Conservation (phyloP, 2,113 vertebrate genomes). For the Diphyllodes magnificus region DNA sequence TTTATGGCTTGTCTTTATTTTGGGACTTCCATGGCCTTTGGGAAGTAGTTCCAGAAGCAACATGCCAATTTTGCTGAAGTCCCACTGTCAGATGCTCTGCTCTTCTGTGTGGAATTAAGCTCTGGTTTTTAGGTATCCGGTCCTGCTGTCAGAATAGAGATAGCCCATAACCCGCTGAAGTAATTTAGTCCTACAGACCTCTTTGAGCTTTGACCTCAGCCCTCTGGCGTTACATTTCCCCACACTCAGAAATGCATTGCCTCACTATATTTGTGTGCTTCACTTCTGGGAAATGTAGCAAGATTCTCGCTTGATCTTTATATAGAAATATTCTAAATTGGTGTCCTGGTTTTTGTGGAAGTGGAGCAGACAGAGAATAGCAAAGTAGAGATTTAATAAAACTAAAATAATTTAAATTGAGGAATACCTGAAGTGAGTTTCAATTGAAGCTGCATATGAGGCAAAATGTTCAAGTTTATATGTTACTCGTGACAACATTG, state of each 20-base stretch:
- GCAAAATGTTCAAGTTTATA: neutral
- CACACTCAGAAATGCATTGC: neutral
- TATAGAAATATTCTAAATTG: neutral
- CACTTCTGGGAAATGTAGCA: constrained; percentile 19
- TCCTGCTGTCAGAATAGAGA: neutral
- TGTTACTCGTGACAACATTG: neutral
- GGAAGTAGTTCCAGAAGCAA: neutral
- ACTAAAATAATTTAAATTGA: neutral
- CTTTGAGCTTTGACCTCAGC: constrained; percentile 23
- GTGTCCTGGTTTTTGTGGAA: constrained; percentile 1
- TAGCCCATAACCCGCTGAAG: neutral
- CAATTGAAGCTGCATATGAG: neutral
- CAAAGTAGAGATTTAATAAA: neutral
- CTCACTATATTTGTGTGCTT: neutral
- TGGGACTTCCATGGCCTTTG: neutral
- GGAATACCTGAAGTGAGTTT: neutral
- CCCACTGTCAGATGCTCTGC: neutral
- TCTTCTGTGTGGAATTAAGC: neutral
- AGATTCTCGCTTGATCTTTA: neutral
- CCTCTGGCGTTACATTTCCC: neutral
- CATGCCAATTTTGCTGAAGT: neutral
- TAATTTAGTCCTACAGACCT: constrained; percentile 17
- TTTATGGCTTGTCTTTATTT: neutral
- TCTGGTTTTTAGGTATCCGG: neutral
- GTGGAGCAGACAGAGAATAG: neutral